Percentiles rank a stretch among this genome's conserved stretches.
Conservation (phyloP, 2,797 vertebrate species). For the Rhabdophis nuchalis region DNA sequence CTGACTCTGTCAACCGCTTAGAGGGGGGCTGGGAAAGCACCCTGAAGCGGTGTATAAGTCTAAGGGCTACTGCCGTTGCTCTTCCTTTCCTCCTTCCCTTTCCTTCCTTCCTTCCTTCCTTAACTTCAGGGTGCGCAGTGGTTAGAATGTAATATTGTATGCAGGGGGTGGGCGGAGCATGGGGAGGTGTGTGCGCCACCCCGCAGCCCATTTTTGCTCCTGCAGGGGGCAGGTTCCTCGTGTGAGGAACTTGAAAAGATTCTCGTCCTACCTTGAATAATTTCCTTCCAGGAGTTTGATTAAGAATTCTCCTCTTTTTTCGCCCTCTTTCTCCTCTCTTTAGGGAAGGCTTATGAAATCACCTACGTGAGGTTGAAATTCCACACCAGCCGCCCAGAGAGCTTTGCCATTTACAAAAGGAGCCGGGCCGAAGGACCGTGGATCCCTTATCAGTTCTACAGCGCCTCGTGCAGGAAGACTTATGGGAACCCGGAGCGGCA, state of each 20-base stretch:
- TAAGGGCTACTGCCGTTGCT: too few relatives aligned
- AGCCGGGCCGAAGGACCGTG: slow-evolving; percentile 71
- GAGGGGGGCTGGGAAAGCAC: too few relatives aligned
- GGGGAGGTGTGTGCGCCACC: too few relatives aligned
- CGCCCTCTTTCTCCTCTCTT: neutral
- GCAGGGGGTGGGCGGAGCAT: too few relatives aligned
- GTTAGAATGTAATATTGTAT: too few relatives aligned
- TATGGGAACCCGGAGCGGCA: slow-evolving; percentile 71
- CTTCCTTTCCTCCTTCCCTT: too few relatives aligned
- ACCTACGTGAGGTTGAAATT: slow-evolving; percentile 91
- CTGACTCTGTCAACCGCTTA: too few relatives aligned
- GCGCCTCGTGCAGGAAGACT: slow-evolving; percentile 83
- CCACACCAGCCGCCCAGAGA: slow-evolving; percentile 92
- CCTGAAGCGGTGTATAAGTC: too few relatives aligned
- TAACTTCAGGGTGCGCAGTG: too few relatives aligned
- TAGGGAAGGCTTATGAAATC: slow-evolving; percentile 94
- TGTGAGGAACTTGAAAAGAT: neutral
- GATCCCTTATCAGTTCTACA: slow-evolving; percentile 93
- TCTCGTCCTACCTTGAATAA: neutral
- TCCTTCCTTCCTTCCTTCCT: too few relatives aligned
- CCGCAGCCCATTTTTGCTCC: too few relatives aligned
- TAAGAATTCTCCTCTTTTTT: neutral
- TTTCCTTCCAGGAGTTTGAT: neutral
- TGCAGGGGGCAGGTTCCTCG: too few relatives aligned
- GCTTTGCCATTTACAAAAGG: slow-evolving; percentile 91